Base-by-base conservation (phyloP, 2,797 vertebrate species). In the Sphenodon punctatus region DNA sequence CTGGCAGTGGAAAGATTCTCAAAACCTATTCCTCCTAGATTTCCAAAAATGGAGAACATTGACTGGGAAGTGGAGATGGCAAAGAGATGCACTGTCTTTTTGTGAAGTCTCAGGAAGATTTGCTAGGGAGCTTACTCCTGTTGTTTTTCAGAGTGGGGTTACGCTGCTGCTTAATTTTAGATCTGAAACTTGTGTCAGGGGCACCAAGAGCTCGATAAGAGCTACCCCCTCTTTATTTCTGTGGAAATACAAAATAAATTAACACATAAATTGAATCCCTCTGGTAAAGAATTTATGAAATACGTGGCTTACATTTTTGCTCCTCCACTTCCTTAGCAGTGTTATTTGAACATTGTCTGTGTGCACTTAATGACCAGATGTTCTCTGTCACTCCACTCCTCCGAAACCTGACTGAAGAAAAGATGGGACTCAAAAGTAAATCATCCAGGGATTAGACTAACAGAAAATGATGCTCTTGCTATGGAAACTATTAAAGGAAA, bases 401-500 rank as follows among this genome's bases (percentile, higher is more conserved):
- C 78, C 71, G 73, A 83, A 82, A 86, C 59, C 69, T 82, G 75
- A 80, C 68, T 66, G 53, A 39, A 58, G 42, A 77, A 60, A 79
- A 69, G 60, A 58, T 3, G 4, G 6, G 55, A 78, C 63, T 91
- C 45, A 77, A 75, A 90, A 88, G 71, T 80, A 92, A 94, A 93
- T 93, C 79, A 93, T 83, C 90, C 82, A 83, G 66, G 86, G 87
- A 90, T 90, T 92, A 89, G 79, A 78, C 91, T 92, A 93, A 92
- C 80, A 84, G 86, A 90, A 93, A 94, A 92, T 92, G 90, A 93
- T 93, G 73, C 82, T 92, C 42, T 92, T 87, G 79, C 84, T 90
- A 92, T 90, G 89, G 89, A 92, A 92, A 91, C 90, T 91, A 94
- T 93, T 94, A 93, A 93, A 91, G 88, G 30, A 88, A 93, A 93